Evolutionary conservation across 2,888 invertebrate genomes (phyloP), one percentile per base, ranked within the genome.

Genomic region (Cremastinae sp.): DNA sequence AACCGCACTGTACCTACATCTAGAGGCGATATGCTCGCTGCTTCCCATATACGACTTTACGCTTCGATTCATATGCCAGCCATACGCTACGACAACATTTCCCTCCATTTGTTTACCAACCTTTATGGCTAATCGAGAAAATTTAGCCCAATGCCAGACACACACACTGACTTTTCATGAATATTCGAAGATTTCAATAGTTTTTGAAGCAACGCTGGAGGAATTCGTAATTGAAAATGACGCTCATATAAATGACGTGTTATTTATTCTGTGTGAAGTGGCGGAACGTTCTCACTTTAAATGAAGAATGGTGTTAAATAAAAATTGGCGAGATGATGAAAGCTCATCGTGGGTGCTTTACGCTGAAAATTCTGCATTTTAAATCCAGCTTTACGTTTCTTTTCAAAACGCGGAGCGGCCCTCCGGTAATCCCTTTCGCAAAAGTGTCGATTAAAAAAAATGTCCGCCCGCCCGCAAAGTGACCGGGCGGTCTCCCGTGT

Each of bases 11-110:
- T 22, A 49, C 20, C 12, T 16, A 14, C 35, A 14, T 16, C 53
- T 9, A 47, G 8, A 62, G 22, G 55, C 43, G 61, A 56, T 62
- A 66, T 56, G 66, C 43, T 61, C 18, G 43, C 59, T 75, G 64
- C 35, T 61, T 64, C 51, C 20, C 47, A 43, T 47, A 66, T 49
- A 70, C 73, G 66, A 75, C 39, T 78, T 75, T 74, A 56, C 62
- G 49, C 75, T 73, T 73, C 49, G 43, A 75, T 68, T 68, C 68
- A 56, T 61, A n/a, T n/a, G 70, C 41, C 64, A 55, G 47, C 56
- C 53, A 41, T 51, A 47, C 53, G 43, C 45, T 28, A 10, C 7
- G 5, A 10, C 8, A 35, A 59, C 22, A 65, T 39, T 58, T 35
- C 18, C 35, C 45, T 47, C 18, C 10, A n/a, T 43, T 18, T 43